Base-by-base conservation (phyloP, 1,140 invertebrate genomes). In the Sminthurides bifidus region DNA sequence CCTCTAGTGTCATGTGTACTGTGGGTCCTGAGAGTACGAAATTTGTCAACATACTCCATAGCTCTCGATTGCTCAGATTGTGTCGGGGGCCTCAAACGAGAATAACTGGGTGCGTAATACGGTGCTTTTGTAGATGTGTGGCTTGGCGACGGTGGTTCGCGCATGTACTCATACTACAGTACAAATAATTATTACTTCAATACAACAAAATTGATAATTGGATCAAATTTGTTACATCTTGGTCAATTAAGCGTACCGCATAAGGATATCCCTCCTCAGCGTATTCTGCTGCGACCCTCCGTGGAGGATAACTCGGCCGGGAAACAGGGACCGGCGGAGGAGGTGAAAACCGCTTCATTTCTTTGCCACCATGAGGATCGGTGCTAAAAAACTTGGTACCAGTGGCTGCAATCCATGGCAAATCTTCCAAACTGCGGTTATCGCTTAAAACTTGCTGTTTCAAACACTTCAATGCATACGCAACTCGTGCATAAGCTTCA, bases 401-500 rank as follows among this genome's bases (percentile, higher is more conserved):
- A n/a, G 53, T 33, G 19, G 49, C 51, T 31, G 58, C 15, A 46
- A 63, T 54, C 58, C 55, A 61, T n/a, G 58, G 54, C 3, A 63
- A 24, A 54, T 31, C 37, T 44, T 57, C 52, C 24, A 59, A 35
- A 33, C 38, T 53, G 23, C 56, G 33, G 33, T 55, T 60, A 31
- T 63, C 55, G 58, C 54, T 59, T 14, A 59, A n/a, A 31, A 46
- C 52, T 54, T 54, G 58, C 27, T 57, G 51, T 37, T 61, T 65
- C 6, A 57, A 38, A 52, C 58, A 63, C 38, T 51, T 27, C 15
- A 52, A 44, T 17, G 56, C 50, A 53, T 59, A 53, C 12, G 40
- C n/a, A 31, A 44, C 85, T 52, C 92, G 77, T 17, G 86, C 85
- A 70, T 96, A 89, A 1, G 88, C 89, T 69, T 96, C 90, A 0